Evolutionary conservation across 2,888 invertebrate species (phyloP).

Genomic region (Dolomedes plantarius): DNA sequence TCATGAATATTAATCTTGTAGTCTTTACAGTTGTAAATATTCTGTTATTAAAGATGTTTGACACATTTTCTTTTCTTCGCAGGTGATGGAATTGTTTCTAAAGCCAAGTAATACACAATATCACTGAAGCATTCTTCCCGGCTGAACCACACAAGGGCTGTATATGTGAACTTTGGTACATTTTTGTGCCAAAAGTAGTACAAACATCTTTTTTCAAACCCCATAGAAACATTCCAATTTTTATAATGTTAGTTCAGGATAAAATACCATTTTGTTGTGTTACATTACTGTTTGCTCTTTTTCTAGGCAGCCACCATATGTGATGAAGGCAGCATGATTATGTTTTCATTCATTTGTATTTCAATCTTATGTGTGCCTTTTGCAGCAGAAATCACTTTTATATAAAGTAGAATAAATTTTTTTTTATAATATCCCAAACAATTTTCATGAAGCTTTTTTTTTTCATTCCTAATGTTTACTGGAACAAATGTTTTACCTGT

Average conservation of each 20-base stretch:
- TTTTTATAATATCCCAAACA: too few relatives aligned
- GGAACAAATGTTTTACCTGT: too few relatives aligned
- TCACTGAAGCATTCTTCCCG: not conserved
- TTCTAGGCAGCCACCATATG: too few relatives aligned
- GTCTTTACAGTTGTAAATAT: too few relatives aligned
- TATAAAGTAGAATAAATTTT: not conserved
- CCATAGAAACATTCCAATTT: not conserved
- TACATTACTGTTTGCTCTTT: not conserved
- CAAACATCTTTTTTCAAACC: not conserved
- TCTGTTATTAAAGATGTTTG: too few relatives aligned
- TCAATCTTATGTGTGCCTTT: not conserved
- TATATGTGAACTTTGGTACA: not conserved
- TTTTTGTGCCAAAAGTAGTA: not conserved
- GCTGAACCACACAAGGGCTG: not conserved
- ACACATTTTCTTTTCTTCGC: too few relatives aligned
- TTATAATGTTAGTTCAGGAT: not conserved
- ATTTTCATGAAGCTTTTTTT: too few relatives aligned
- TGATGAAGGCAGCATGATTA: too few relatives aligned
- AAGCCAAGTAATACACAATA: not conserved
- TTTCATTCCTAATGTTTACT: too few relatives aligned
- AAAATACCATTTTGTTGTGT: not conserved
- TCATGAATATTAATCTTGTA: too few relatives aligned
- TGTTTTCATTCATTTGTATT: too few relatives aligned
- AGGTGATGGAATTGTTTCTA: slow-evolving; percentile 4
- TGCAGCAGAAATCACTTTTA: not conserved